Evolutionary conservation across 2,113 vertebrate genomes (phyloP), one percentile per base, ranked within the genome.

Genomic region (Polypterus senegalus): DNA sequence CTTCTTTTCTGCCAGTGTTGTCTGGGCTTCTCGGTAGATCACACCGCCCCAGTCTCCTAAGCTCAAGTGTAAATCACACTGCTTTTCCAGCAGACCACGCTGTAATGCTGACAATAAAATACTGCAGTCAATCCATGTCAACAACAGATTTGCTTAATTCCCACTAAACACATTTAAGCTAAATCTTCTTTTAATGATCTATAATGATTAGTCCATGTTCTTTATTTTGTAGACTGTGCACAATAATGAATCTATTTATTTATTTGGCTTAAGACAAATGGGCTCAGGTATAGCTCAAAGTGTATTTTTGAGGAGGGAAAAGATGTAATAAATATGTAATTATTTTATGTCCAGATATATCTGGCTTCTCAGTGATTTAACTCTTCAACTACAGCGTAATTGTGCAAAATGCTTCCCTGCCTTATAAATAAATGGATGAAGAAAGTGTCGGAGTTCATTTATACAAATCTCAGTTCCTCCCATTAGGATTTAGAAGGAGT

Each of bases 121-220:
- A 83, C 83, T 86, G 83, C 83, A 88, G 82, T 87, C 84, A 82
- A 82, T 85, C 81, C 85, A 86, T 86, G 83, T 86, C 85, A 88
- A 84, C 83, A 85, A 79, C 80, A 83, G 85, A 84, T 86, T 88
- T 86, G 85, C 84, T 83, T 88, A 88, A 88, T 85, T 83, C 84
- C 84, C 76, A 78, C 84, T 88, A 82, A 86, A 86, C 83, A 81
- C 81, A 72, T 86, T 84, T 82, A 83, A 84, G 83, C 83, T 83
- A 88, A 88, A 86, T 84, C 85, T 88, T 86, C 79, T 79, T 82
- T 82, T 88, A 88, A 88, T 88, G 83, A 86, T 84, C 82, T 79
- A 79, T 79, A 84, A 85, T 82, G 82, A 88, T 85, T 74, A 78
- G 71, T 69, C 72, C 72, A 81, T 79, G 79, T 77, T 83, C 81